phyloP scores from a whole-genome alignment of 2,888 invertebrate genomes.

The Xestia rhomboidea region DNA sequence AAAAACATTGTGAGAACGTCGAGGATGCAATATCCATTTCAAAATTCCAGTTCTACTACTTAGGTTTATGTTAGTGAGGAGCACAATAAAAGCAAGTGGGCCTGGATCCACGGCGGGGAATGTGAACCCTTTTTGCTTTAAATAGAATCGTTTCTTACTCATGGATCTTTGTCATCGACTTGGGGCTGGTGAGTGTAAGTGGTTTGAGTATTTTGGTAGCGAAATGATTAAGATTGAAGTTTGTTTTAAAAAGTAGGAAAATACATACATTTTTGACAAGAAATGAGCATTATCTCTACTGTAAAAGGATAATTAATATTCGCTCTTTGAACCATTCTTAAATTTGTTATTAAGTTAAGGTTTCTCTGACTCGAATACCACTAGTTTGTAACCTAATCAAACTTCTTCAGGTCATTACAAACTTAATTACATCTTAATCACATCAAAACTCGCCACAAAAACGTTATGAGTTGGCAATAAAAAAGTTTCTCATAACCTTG shows the following conservation, averaged over 20 bases:
- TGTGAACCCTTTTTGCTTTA: slow-evolving; percentile 70
- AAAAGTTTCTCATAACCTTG: slow-evolving; percentile 34
- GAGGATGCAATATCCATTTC: slow-evolving; percentile 56
- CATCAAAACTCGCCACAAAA: slow-evolving; percentile 39
- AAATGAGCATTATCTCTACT: neutral
- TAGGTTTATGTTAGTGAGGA: slow-evolving; percentile 65
- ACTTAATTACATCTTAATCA: slow-evolving; percentile 28
- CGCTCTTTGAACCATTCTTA: neutral
- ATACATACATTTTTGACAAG: neutral
- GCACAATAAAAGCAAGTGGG: slow-evolving; percentile 70
- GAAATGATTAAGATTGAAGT: neutral
- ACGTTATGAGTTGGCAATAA: slow-evolving; percentile 23
- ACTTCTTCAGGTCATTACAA: slow-evolving; percentile 14
- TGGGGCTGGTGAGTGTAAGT: slow-evolving; percentile 9
- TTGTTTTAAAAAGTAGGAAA: neutral
- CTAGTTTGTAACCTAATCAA: neutral
- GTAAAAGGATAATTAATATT: neutral
- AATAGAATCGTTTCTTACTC: slow-evolving; percentile 67
- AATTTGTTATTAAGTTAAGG: no score
- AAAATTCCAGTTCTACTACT: slow-evolving; percentile 66
- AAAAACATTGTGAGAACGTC: slow-evolving; percentile 64
- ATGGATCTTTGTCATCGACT: slow-evolving; percentile 59
- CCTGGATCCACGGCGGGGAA: slow-evolving; percentile 72
- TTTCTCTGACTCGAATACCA: neutral
- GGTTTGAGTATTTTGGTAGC: slow-evolving; percentile 19